These are phyloP conservation scores for Strigamia transsilvanica DNA, from an alignment of 2,888 invertebrate species.

Conservation along the genomic window DNA sequence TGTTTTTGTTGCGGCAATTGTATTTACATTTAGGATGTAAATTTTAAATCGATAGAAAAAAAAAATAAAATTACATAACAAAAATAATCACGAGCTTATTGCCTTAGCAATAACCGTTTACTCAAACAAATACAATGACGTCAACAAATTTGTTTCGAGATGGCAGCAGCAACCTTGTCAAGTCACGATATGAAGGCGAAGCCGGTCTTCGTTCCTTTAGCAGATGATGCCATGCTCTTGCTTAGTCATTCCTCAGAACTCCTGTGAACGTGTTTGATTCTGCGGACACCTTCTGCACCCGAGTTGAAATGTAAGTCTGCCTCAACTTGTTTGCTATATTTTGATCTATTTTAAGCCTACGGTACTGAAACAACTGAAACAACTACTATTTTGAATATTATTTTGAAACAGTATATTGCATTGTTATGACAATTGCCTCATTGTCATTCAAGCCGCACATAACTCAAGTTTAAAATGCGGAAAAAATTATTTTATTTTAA, in stretches of 20 bases:
- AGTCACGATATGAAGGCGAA: slow-evolving; percentile 39
- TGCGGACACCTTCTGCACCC: neutral
- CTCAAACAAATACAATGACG: slow-evolving; percentile 18
- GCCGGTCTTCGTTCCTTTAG: slow-evolving; percentile 41
- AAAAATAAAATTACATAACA: neutral
- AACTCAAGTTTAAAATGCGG: neutral
- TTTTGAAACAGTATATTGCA: neutral
- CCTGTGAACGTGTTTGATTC: neutral
- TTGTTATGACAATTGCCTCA: slow-evolving; percentile 4
- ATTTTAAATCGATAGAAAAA: neutral
- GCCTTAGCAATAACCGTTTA: neutral
- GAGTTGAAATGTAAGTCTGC: slow-evolving; percentile 12
- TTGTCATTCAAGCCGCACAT: neutral
- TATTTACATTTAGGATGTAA: neutral
- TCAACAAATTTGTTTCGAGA: slow-evolving; percentile 37
- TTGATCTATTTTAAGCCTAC: slow-evolving; percentile 11
- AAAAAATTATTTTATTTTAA: neutral
- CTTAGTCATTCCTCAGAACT: slow-evolving; percentile 30
- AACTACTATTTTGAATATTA: neutral
- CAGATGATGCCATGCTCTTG: slow-evolving; percentile 44
- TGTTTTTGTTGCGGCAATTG: neutral
- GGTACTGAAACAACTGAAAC: no score
- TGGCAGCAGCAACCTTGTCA: slow-evolving; percentile 39
- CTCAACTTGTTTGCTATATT: neutral
- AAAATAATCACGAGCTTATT: neutral